phyloP scores from a whole-genome alignment of 2,888 invertebrate genomes.

The Cordylochernes scorpioides region DNA sequence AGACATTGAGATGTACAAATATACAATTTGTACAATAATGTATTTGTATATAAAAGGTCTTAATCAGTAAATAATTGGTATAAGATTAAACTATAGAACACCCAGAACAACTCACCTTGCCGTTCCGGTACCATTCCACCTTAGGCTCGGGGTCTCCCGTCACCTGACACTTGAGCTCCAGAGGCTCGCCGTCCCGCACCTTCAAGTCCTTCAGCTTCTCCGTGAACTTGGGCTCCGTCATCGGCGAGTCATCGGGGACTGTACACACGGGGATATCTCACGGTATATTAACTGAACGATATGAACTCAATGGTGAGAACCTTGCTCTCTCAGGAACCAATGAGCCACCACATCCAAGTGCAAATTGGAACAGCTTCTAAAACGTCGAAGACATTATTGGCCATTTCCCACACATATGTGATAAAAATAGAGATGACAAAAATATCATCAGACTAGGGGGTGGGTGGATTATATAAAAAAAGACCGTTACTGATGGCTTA shows the following conservation, averaged over 20 bases:
- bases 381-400: background rate
- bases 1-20: too few species aligned
- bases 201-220: slow-evolving; percentile 42
- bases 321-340: too few species aligned
- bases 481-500: too few species aligned
- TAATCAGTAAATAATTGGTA: background rate
- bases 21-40: too few species aligned
- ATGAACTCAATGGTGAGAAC: too few species aligned
- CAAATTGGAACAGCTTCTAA: too few species aligned
- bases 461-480: too few species aligned
- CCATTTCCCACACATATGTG: background rate
- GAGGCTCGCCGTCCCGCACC: slow-evolving; percentile 53
- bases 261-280: too few species aligned
- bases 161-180: slow-evolving; percentile 52
- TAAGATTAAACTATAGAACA: background rate
- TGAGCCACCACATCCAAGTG: too few species aligned
- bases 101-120: slow-evolving; percentile 2
- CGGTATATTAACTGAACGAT: slow-evolving; percentile 1
- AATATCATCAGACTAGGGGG: too few species aligned
- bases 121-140: slow-evolving; percentile 50
- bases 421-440: too few species aligned
- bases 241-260: slow-evolving; percentile 56
- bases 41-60: too few species aligned
- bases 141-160: slow-evolving; percentile 78
- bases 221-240: slow-evolving; percentile 61